These are phyloP conservation scores for Oenanthe oenanthe DNA, from an alignment of 2,113 vertebrate genomes.

Conservation along the genomic window DNA sequence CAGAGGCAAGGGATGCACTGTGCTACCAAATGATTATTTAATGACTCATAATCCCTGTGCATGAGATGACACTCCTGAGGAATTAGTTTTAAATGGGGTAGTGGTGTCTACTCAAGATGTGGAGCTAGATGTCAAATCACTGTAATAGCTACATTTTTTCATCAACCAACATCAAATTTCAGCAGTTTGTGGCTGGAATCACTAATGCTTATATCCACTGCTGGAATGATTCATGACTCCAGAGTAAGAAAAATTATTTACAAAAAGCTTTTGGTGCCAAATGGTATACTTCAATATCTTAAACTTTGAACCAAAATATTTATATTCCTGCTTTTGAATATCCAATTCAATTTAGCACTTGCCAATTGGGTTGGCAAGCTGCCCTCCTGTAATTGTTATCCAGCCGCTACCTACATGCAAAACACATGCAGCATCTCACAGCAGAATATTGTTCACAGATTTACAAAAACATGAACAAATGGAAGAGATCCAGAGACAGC, in stretches of 20 bases:
- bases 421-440: not conserved
- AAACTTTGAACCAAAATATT: slow-evolving; percentile 53
- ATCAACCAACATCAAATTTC: not conserved
- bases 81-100: slow-evolving; percentile 39
- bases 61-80: slow-evolving; percentile 31
- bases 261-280: slow-evolving; percentile 7
- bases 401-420: not conserved
- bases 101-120: slow-evolving; percentile 14
- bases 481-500: not conserved
- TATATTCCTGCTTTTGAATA: not conserved
- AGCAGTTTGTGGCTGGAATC: not conserved
- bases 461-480: not conserved
- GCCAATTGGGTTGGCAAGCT: not conserved
- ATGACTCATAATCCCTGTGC: slow-evolving; percentile 42
- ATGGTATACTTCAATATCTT: slow-evolving; percentile 3
- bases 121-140: slow-evolving; percentile 22
- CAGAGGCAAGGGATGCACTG: not conserved
- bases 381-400: not conserved
- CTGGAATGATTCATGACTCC: slow-evolving; percentile 7
- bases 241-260: not conserved
- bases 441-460: not conserved
- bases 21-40: slow-evolving; percentile 51
- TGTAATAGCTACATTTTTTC: not conserved
- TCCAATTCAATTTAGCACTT: not conserved
- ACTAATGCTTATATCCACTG: not conserved